phyloP scores from a whole-genome alignment of 1,140 invertebrate species.

The Melitaea cinxia region DNA sequence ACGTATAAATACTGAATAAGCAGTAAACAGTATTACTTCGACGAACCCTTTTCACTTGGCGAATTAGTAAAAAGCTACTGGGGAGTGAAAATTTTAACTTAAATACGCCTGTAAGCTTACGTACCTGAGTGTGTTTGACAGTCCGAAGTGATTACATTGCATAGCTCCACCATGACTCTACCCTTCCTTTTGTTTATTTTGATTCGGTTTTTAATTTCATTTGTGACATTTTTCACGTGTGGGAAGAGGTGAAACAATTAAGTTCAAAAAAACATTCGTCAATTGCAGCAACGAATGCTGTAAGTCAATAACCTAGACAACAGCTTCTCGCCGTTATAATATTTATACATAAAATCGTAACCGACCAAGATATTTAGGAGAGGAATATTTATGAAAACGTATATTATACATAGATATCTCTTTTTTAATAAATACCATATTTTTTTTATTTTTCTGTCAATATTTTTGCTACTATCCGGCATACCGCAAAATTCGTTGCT shows the following conservation, averaged over 20 bases:
- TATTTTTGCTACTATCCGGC: too few relatives aligned
- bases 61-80: conserved; percentile 81
- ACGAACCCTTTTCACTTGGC: conserved; percentile 81
- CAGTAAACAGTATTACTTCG: conserved; percentile 81
- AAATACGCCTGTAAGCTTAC: conserved; percentile 74
- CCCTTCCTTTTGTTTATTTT: conserved; percentile 76
- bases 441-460: too few relatives aligned
- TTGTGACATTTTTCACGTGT: conserved; percentile 70
- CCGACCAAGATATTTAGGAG: too few relatives aligned
- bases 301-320: too few relatives aligned
- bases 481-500: too few relatives aligned
- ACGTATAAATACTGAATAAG: conserved; percentile 81
- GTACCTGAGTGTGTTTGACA: conserved; percentile 77
- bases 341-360: neutral
- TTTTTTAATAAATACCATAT: too few relatives aligned
- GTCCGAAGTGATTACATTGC: conserved; percentile 76
- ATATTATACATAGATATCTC: too few relatives aligned
- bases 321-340: neutral
- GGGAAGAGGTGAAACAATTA: conserved; percentile 44
- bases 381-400: too few relatives aligned
- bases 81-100: conserved; percentile 81
- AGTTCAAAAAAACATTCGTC: conserved; percentile 5
- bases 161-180: conserved; percentile 35
- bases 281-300: neutral
- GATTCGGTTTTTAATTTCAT: conserved; percentile 76